These are phyloP conservation scores for Papilio aristodemus DNA, from an alignment of 1,140 invertebrate genomes.

Conservation along the genomic window DNA sequence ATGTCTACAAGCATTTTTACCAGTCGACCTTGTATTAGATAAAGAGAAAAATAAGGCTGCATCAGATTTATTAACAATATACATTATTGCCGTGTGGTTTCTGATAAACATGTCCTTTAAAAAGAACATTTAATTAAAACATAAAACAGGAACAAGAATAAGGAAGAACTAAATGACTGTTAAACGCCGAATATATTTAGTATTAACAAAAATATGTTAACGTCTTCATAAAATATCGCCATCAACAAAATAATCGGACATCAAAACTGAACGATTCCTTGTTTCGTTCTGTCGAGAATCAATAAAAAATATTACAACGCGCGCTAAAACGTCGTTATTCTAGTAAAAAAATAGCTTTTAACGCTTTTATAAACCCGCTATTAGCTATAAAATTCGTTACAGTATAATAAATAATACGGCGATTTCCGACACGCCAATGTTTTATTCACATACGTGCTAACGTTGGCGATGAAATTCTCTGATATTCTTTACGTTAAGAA, in stretches of 20 bases:
- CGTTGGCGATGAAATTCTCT: slow-evolving; percentile 43
- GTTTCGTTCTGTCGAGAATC: slow-evolving; percentile 22
- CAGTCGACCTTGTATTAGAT: too few relatives aligned
- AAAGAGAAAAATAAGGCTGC: too few relatives aligned
- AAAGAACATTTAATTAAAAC: background rate
- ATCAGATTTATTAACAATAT: too few relatives aligned
- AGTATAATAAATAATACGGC: slow-evolving; percentile 49
- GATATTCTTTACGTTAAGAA: slow-evolving; percentile 31
- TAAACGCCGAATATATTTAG: slow-evolving; percentile 2
- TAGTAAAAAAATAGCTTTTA: slow-evolving; percentile 30
- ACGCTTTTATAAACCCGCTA: slow-evolving; percentile 38
- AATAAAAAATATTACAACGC: slow-evolving; percentile 34
- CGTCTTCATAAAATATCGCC: slow-evolving; percentile 18
- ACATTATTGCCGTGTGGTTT: too few relatives aligned
- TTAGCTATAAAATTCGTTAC: slow-evolving; percentile 51
- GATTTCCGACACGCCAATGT: slow-evolving; percentile 49
- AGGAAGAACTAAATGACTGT: background rate
- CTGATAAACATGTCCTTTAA: too few relatives aligned
- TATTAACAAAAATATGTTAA: slow-evolving; percentile 20
- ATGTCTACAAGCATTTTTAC: too few relatives aligned
- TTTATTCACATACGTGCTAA: slow-evolving; percentile 54
- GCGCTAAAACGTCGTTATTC: slow-evolving; percentile 35
- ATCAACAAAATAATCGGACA: slow-evolving; percentile 9
- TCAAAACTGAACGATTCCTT: slow-evolving; percentile 20
- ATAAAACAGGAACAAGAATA: background rate